Conservation (phyloP, 2,113 vertebrate genomes). For the Dicrurus megarhynchus region DNA sequence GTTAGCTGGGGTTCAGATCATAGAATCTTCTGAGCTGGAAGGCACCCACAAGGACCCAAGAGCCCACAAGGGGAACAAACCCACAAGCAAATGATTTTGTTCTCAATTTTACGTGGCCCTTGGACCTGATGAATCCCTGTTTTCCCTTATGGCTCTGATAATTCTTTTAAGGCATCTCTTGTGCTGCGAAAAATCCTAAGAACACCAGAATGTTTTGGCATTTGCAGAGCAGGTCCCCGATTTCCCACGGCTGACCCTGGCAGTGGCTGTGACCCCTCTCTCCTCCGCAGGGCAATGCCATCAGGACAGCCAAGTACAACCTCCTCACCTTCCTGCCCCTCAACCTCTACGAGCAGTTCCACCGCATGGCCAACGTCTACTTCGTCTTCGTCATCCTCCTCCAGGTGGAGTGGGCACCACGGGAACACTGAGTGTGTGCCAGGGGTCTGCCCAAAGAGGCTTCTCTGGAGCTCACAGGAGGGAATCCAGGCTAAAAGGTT, state of each 20-base stretch:
- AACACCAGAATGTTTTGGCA: background rate
- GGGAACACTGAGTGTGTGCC: accelerated
- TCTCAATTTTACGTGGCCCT: accelerated
- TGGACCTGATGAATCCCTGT: background rate
- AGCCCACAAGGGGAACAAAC: background rate
- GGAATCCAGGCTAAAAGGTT: background rate
- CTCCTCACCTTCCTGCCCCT: constrained; percentile 86
- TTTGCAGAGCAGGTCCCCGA: background rate
- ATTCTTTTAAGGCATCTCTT: background rate
- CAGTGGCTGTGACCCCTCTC: background rate
- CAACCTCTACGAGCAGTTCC: constrained; percentile 91
- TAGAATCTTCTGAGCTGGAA: background rate
- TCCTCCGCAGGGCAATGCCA: constrained; percentile 82
- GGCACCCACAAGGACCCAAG: background rate
- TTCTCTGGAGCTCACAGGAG: no score
- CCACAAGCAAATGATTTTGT: background rate
- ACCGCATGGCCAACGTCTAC: constrained; percentile 85
- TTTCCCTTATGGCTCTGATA: background rate
- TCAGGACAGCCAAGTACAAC: constrained; percentile 89
- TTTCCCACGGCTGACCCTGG: background rate
- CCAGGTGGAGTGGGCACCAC: constrained; percentile 75
- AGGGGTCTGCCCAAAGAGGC: background rate
- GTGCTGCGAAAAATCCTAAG: background rate
- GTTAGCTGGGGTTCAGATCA: background rate
- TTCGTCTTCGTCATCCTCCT: constrained; percentile 86